Base-by-base conservation (phyloP, 2,888 invertebrate genomes). In the Cantharis lateralis region DNA sequence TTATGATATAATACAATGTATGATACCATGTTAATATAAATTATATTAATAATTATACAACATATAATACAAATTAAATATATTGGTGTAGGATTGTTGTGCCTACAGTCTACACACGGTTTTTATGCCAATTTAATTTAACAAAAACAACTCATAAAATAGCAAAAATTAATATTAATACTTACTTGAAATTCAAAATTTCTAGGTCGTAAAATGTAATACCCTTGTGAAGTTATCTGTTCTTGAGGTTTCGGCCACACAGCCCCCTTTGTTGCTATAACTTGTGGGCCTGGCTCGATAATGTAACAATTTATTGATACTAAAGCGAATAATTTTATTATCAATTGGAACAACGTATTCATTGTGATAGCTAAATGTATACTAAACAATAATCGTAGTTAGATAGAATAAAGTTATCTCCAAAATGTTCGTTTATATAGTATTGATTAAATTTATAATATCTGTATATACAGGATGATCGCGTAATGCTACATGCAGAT, bases 241-340 rank as follows among this genome's bases (percentile, higher is more conserved):
- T 87, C 81, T 78, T 91, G 91, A 0, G 94, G 93, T 83, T 90
- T 88, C 0, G 95, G 95, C 94, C 94, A 94, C 0, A 93, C 90
- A 85, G 91, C 90, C 0, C 94, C 94, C 77, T 89, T 89, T 0
- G 93, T 92, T 0, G 92, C 88, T 0, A 86, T 88, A 13, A 90
- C 89, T 84, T 84, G 86, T 0, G 91, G 90, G 0, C 92, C 92
- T 13, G 89, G 78, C 15, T 78, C 76, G 5, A 76, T 68, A 11
- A 76, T 76, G 20, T 78, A 78, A 15, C 64, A 48, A 16, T 20
- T 64, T 63, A 18, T 62, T 26, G 18, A 13, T 1, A 48, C 48
- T 48, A 48, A 48, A 48, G 48, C 48, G 48, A 48, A 48, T n/a
- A 48, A 48, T n/a, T 48, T 48, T 48, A 48, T 48, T 48, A 48